A percentile compares a stretch with the other conserved stretches of the same genome.
Conservation (phyloP, 37 sponge, comb jelly and placozoan genomes). For the Cliona cf. orientalis region DNA sequence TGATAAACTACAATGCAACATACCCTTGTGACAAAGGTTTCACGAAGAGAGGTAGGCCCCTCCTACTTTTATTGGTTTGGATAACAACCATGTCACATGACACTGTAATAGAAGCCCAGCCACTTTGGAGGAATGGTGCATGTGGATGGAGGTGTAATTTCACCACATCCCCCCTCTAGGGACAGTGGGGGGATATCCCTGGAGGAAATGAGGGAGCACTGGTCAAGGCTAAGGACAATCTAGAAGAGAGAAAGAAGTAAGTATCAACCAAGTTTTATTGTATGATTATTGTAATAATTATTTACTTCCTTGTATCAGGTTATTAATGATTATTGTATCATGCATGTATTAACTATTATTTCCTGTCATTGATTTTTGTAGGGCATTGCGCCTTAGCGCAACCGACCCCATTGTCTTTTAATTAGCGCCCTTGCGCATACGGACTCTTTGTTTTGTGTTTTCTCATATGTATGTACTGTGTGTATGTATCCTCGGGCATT, state of each 20-base stretch:
- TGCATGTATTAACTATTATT: no score
- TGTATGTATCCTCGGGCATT: no score
- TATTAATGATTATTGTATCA: no score
- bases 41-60: neutral
- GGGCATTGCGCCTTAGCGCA: no score
- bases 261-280: neutral
- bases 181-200: neutral
- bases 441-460: no score
- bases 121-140: neutral
- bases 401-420: no score
- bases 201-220: conserved; percentile 73
- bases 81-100: neutral
- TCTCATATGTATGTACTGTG: no score
- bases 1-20: no score
- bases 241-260: conserved; percentile 61
- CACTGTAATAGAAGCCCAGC: conserved; percentile 15
- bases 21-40: no score
- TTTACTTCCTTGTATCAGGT: no score
- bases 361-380: no score
- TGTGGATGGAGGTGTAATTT: neutral
- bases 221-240: conserved; percentile 64
- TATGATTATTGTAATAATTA: neutral
- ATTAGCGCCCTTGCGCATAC: no score
- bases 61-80: conserved; percentile 1
- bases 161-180: neutral